Base-by-base conservation (phyloP, 2,888 invertebrate genomes). In the Pteria penguin region DNA sequence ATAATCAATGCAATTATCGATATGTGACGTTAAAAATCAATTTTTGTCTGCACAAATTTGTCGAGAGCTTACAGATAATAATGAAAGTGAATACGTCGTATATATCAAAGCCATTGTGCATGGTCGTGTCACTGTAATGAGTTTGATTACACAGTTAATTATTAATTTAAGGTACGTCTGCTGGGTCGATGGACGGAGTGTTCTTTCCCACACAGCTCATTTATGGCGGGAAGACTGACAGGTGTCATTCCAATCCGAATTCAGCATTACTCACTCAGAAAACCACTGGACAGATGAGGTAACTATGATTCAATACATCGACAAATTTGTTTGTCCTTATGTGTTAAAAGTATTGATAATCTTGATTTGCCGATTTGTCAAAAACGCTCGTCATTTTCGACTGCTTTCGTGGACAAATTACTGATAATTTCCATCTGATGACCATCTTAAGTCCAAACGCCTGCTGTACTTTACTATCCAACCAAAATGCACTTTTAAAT, bases 311-410 rank as follows among this genome's bases (percentile, higher is more conserved):
- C n/a, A 14, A 11, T 63, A 63, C 2, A 33, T 63, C 4, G 27
- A 63, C 8, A 22, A 63, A 1, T 32, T 63, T 24, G 33, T 63
- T 33, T 3, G 2, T n/a, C 63, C 63, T 2, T 63, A 32, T 31
- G 63, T 63, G 2, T 14, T n/a, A 32, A 33, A 63, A 14, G 33
- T 2, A 63, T n/a, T 4, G 63, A 32, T 4, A 18, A 33, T 3
- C n/a, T 32, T 4, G 63, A 63, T 33, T 33, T 63, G 18, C 63
- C 63, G 3, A 2, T 63, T 22, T 5, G 8, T n/a, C 63, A 63
- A 24, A 63, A n/a, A 36, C 63, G 32, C 33, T 63, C n/a, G 63
- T 63, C 5, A 63, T 63, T 22, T 63, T 66, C 29, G 52, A 66
- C 29, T 45, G 66, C 26, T 66, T 66, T 52, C 66, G 66, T 24